Base-by-base conservation (phyloP, 2,797 vertebrate species). In the Urocyon cinereoargenteus region DNA sequence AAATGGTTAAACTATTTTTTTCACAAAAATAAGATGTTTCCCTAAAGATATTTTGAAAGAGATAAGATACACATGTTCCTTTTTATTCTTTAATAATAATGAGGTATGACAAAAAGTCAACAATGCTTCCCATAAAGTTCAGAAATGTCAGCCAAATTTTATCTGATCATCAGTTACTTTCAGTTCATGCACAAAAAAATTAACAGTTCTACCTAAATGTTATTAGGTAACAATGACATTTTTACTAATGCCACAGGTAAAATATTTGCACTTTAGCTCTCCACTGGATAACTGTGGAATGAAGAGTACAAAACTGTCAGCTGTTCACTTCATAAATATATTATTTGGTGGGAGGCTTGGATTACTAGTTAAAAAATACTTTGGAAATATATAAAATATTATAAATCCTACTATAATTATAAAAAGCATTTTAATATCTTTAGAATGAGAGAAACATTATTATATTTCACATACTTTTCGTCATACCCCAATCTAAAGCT, bases 341-440 rank as follows among this genome's bases (percentile, higher is more conserved):
- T 70, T 66, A 70, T 70, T 34, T 68, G 5, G 53, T n/a, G 15
- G 5, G 49, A n/a, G 15, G 10, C 0, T 2, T 92, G 21, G 2
- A 26, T 40, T 70, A 84, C n/a, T 40, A 84, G 83, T 64, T 82
- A 24, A 28, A 95, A 93, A 86, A 79, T 36, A 72, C 13, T 40
- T 31, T 66, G 24, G 24, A 96, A 81, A 57, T 82, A 85, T n/a
- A 73, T 0, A 86, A 97, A 96, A 81, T 70, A 82, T 49, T 64
- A 66, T 3, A 64, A 92, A 59, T 83, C 49, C 59, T 78, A 68
- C 78, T 72, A 9, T 57, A 85, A 73, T 61, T n/a, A 3, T n/a
- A 87, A 55, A 86, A 92, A 61, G 26, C 53, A 91, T 64, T 70
- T 90, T 28, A 91, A 59, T 66, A n/a, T 34, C n/a, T 94, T 96